Percentiles rank a stretch among this genome's conserved stretches.
phyloP scores from a whole-genome alignment of 2,113 vertebrate species.

The Gila orcuttii region DNA sequence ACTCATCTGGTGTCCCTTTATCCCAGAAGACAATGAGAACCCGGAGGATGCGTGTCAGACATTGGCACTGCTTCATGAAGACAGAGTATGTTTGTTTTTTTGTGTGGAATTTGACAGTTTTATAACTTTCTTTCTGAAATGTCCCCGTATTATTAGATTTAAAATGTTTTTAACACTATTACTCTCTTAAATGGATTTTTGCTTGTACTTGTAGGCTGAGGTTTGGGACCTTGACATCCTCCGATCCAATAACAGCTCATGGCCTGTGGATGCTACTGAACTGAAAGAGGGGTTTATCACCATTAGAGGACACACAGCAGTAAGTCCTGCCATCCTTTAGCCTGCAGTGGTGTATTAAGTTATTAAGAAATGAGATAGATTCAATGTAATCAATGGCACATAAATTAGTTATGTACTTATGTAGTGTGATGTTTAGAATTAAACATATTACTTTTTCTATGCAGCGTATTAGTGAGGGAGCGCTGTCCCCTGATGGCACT shows the following conservation, averaged over 20 bases:
- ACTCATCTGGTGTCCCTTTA: constrained; percentile 98
- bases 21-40: constrained; percentile 89
- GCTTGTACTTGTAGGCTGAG: constrained; percentile 82
- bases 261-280: constrained; percentile 85
- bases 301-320: constrained; percentile 91
- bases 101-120: not conserved
- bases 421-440: not conserved
- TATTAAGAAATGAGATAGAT: not conserved
- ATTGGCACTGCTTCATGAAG: constrained; percentile 89
- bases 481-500: constrained; percentile 94
- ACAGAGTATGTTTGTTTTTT: constrained; percentile 68
- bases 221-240: constrained; percentile 98
- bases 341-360: not conserved
- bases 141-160: not conserved
- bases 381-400: not conserved
- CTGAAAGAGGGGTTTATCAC: constrained; percentile 93
- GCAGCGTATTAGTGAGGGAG: constrained; percentile 93
- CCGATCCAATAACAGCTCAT: constrained; percentile 81
- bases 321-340: constrained; percentile 60
- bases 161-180: not conserved
- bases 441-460: constrained; percentile 32
- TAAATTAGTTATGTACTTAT: not conserved
- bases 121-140: not conserved
- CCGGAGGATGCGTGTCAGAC: constrained; percentile 90
- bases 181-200: not conserved